A percentile compares a stretch with the other conserved stretches of the same genome.
Evolutionary conservation across 2,113 vertebrate genomes (phyloP).

Genomic region (Ia io): DNA sequence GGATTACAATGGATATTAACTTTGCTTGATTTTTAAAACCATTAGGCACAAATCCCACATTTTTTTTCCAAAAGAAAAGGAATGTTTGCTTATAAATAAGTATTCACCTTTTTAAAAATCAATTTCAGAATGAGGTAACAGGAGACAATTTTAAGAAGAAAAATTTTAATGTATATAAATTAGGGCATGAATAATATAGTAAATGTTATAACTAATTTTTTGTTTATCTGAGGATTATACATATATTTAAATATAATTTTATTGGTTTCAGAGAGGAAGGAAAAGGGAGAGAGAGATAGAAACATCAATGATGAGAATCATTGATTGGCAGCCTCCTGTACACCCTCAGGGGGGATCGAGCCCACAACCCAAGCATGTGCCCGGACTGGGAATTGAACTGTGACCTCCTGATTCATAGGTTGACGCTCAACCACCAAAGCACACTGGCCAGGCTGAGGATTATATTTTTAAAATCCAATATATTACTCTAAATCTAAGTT

Average conservation of each 20-base stretch:
- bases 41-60: constrained; percentile 23
- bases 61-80: not conserved
- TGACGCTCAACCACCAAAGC: no score
- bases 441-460: not conserved
- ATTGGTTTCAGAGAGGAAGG: no score
- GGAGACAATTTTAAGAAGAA: constrained; percentile 15
- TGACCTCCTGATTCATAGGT: no score
- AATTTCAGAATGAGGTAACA: constrained; percentile 36
- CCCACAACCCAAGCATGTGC: no score
- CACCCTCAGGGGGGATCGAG: no score
- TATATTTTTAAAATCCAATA: constrained; percentile 26
- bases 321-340: no score
- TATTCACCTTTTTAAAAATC: constrained; percentile 10
- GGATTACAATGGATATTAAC: constrained; percentile 22
- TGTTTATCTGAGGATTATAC: not conserved
- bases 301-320: no score
- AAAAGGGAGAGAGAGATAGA: no score
- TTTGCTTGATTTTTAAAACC: constrained; percentile 40
- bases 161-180: constrained; percentile 39
- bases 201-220: not conserved
- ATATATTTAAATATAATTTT: no score
- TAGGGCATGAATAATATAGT: not conserved
- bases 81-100: not conserved
- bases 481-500: constrained; percentile 7
- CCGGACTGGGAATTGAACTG: no score